phyloP scores from a whole-genome alignment of 2,888 invertebrate genomes.

The Theretra japonica region DNA sequence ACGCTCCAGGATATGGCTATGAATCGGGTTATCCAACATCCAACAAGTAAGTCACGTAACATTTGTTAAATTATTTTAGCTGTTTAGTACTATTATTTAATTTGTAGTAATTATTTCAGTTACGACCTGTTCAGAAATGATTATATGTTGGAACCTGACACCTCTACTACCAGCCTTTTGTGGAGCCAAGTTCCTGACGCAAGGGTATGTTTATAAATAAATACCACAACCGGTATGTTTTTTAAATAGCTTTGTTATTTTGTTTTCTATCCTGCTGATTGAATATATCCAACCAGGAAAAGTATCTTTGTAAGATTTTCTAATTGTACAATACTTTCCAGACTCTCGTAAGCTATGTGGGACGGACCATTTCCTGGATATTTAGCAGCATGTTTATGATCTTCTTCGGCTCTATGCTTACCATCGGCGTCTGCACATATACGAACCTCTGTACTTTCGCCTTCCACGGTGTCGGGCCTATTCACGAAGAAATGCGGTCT shows the following conservation, averaged over 20 bases:
- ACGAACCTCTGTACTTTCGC: constrained; percentile 86
- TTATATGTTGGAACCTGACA: constrained; percentile 70
- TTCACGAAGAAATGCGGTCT: constrained; percentile 83
- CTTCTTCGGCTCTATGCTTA: constrained; percentile 76
- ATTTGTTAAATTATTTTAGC: not conserved
- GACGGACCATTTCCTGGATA: constrained; percentile 68
- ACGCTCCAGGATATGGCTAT: constrained; percentile 75
- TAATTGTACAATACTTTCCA: constrained; percentile 49
- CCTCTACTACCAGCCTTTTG: constrained; percentile 64
- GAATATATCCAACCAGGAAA: not conserved
- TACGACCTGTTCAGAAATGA: constrained; percentile 69
- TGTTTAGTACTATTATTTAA: constrained; percentile 3
- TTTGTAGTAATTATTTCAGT: constrained; percentile 54
- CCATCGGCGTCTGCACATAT: constrained; percentile 83
- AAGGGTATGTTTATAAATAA: constrained; percentile 56
- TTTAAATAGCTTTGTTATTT: not conserved
- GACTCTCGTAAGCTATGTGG: constrained; percentile 69
- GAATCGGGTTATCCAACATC: constrained; percentile 58
- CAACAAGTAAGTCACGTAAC: constrained; percentile 55
- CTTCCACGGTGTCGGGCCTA: constrained; percentile 86
- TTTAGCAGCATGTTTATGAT: constrained; percentile 77
- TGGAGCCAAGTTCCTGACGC: constrained; percentile 79
- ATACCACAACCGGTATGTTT: not conserved
- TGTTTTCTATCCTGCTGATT: not conserved
- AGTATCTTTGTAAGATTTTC: too few relatives aligned